Percentiles rank a stretch among this genome's conserved stretches.
These are phyloP conservation scores for Leucosticte australis DNA, from an alignment of 2,113 vertebrate species.

Conservation along the genomic window DNA sequence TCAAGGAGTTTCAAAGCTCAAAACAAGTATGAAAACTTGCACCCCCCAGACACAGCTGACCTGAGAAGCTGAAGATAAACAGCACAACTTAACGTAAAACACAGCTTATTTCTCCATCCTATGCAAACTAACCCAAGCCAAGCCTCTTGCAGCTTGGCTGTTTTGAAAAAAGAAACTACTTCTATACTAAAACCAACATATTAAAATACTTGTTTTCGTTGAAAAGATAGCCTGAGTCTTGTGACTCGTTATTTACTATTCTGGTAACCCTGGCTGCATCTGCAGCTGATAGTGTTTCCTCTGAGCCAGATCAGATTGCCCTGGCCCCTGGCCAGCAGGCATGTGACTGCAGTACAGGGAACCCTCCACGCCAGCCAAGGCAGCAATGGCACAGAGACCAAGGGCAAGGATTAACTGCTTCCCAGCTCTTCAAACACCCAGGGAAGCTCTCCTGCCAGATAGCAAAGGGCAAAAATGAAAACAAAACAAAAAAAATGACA, in stretches of 20 bases:
- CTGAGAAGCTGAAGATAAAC: not conserved
- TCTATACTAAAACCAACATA: constrained; percentile 58
- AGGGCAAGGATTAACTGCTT: constrained; percentile 56
- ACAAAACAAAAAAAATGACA: not conserved
- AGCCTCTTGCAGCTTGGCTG: not conserved
- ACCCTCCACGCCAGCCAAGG: constrained; percentile 59
- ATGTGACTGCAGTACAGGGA: constrained; percentile 80
- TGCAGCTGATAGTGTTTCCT: constrained; percentile 81
- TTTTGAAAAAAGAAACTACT: constrained; percentile 15
- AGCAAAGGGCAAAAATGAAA: not conserved
- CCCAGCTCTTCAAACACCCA: not conserved
- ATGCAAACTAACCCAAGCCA: not conserved
- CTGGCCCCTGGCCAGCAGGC: constrained; percentile 74
- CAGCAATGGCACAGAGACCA: constrained; percentile 52
- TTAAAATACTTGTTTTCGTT: constrained; percentile 78
- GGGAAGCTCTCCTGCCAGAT: not conserved
- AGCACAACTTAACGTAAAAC: not conserved
- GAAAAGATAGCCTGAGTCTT: constrained; percentile 67
- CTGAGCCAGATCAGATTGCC: constrained; percentile 68
- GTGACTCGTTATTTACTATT: constrained; percentile 88
- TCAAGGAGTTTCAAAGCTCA: not conserved
- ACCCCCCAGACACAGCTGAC: not conserved
- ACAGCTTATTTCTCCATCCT: not conserved
- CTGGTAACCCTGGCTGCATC: constrained; percentile 81
- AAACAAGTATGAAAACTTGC: not conserved